These are phyloP conservation scores for Psococerastis gibbosa DNA, from an alignment of 2,888 invertebrate genomes.

Conservation along the genomic window DNA sequence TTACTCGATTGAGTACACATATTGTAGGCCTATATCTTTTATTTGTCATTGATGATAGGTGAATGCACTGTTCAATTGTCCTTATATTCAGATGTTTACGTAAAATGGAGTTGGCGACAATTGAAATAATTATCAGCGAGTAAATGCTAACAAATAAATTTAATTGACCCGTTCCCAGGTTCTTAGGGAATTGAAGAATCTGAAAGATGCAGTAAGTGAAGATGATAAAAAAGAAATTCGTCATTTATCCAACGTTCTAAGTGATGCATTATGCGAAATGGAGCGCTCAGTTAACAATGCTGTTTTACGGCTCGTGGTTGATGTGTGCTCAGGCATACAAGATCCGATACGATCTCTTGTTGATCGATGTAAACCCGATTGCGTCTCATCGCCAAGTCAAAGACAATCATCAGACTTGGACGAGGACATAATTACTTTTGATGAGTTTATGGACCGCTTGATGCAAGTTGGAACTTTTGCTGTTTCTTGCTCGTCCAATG, in stretches of 20 bases:
- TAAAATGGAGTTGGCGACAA: no score
- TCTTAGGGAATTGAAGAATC: background rate
- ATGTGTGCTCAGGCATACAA: constrained; percentile 25
- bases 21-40: no score
- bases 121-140: no score
- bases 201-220: background rate
- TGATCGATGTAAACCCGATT: constrained; percentile 22
- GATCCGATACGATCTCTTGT: constrained; percentile 23
- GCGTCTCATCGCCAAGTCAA: constrained; percentile 17
- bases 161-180: background rate
- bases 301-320: constrained; percentile 35
- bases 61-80: no score
- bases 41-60: no score
- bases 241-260: constrained; percentile 21
- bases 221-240: constrained; percentile 18
- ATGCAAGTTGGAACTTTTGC: constrained; percentile 51
- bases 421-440: constrained; percentile 37
- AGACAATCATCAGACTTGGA: constrained; percentile 25
- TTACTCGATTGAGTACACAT: no score
- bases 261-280: constrained; percentile 20
- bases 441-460: constrained; percentile 43
- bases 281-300: constrained; percentile 47
- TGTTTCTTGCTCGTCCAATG: constrained; percentile 36
- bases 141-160: background rate
- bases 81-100: no score